Percentiles rank a stretch among this genome's conserved stretches.
phyloP scores from a whole-genome alignment of 2,797 vertebrate species.

The Rhincodon typus region DNA sequence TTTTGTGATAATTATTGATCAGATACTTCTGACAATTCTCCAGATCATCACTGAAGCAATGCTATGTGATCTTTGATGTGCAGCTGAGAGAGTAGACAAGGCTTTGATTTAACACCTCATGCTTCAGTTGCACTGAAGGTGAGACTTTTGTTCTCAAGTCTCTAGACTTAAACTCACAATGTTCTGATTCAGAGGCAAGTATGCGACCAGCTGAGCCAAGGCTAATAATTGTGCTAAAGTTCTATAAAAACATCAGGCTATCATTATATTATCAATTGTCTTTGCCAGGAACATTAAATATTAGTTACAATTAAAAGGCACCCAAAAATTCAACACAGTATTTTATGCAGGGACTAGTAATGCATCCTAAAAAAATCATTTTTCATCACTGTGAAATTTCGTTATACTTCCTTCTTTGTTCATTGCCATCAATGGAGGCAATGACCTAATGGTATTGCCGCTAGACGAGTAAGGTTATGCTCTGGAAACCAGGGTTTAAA shows the following conservation, averaged over 20 bases:
- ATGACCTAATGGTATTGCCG: too few relatives aligned
- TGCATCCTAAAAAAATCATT: neutral
- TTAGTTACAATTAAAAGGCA: neutral
- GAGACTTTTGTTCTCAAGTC: neutral
- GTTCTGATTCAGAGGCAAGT: neutral
- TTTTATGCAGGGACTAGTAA: neutral
- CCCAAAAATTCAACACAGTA: neutral
- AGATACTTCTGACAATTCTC: neutral
- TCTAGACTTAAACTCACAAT: neutral
- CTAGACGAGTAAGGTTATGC: too few relatives aligned
- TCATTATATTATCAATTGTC: neutral
- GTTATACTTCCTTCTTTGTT: neutral
- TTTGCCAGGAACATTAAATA: neutral
- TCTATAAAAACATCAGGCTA: neutral
- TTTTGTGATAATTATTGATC: neutral
- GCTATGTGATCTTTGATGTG: neutral
- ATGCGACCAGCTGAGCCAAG: neutral
- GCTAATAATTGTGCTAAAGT: neutral
- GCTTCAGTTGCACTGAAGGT: neutral
- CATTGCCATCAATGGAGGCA: neutral
- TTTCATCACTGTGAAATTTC: neutral
- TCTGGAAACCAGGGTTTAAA: too few relatives aligned
- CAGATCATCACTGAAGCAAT: neutral
- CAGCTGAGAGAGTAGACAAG: neutral
- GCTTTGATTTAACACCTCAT: neutral